A percentile compares a stretch with the other conserved stretches of the same genome.
Evolutionary conservation across 2,797 vertebrate species (phyloP).

Genomic region (Cirrhinus mrigala): DNA sequence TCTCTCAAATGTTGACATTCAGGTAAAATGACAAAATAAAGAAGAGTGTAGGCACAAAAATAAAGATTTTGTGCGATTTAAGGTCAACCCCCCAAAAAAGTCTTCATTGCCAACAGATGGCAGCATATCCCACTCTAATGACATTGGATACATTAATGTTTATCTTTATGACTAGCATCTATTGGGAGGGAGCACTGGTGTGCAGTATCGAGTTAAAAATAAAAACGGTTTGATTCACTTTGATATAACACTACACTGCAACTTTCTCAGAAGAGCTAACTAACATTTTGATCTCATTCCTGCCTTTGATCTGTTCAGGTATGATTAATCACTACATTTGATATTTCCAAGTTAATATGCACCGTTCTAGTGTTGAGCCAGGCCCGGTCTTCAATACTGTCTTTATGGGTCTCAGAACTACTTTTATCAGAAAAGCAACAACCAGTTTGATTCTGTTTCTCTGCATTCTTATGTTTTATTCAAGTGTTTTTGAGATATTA

Average conservation of each 20-base stretch:
- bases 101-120: conserved; percentile 24
- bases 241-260: background rate
- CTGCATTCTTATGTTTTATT: background rate
- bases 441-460: too few species aligned
- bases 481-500: background rate
- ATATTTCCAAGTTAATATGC: background rate
- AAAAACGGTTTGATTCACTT: background rate
- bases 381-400: background rate
- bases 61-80: background rate
- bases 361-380: background rate
- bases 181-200: background rate
- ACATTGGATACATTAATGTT: background rate
- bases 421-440: background rate
- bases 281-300: background rate
- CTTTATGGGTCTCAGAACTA: background rate
- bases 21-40: background rate
- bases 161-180: background rate
- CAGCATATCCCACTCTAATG: conserved; percentile 28
- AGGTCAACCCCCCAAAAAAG: background rate
- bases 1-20: background rate
- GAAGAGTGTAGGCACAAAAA: background rate
- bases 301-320: background rate
- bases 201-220: background rate
- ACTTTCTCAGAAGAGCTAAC: background rate
- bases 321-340: background rate